Evolutionary conservation across 2,113 vertebrate species (phyloP).

Genomic region (Puffinus mauretanicus): DNA sequence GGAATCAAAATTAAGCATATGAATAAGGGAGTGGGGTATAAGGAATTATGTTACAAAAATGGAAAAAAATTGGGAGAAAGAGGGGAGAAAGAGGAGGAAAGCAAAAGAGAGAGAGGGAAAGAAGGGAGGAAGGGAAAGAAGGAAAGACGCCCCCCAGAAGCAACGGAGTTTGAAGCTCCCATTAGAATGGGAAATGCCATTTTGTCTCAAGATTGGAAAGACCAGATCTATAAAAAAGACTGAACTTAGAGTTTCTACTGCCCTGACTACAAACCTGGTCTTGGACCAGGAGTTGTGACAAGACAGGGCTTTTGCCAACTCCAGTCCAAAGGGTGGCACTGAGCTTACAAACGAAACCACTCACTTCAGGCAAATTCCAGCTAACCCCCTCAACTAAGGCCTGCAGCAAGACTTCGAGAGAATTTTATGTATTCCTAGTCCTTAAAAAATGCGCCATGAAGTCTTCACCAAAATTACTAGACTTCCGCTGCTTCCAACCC

Average conservation of each 20-base stretch:
- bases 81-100: background rate
- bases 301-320: background rate
- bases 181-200: fast-evolving
- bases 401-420: background rate
- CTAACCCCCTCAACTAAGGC: background rate
- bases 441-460: background rate
- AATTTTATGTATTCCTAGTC: background rate
- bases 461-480: background rate
- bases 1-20: background rate
- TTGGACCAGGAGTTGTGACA: background rate
- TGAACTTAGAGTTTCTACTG: background rate
- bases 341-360: background rate
- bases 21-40: background rate
- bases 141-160: background rate
- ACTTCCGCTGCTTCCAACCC: background rate
- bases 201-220: background rate
- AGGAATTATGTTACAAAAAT: background rate
- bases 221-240: background rate
- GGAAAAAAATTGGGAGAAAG: background rate
- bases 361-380: background rate
- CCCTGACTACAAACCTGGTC: background rate
- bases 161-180: background rate
- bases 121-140: background rate
- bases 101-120: background rate
- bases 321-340: background rate